Evolutionary conservation across 2,888 invertebrate species (phyloP).

Genomic region (Agrochola macilenta): DNA sequence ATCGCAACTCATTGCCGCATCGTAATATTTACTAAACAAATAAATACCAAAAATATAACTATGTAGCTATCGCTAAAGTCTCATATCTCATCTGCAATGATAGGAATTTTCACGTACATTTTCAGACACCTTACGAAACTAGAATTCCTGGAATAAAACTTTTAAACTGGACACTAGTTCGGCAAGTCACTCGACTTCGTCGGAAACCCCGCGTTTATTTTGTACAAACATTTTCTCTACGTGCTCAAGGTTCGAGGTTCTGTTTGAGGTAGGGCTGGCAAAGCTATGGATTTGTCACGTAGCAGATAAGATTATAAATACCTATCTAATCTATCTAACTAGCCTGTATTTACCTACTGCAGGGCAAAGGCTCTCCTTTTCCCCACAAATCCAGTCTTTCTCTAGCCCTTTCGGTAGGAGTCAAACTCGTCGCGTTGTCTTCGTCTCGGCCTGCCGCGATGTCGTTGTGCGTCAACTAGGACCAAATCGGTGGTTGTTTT

Average conservation of each 20-base stretch:
- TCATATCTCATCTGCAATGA: neutral
- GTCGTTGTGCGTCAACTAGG: no score
- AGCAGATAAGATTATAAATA: neutral
- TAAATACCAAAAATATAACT: neutral
- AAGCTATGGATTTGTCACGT: slow-evolving; percentile 1
- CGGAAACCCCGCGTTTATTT: slow-evolving; percentile 16
- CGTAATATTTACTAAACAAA: slow-evolving; percentile 37
- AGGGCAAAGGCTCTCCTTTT: no score
- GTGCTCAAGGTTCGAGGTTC: slow-evolving; percentile 8
- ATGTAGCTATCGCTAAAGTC: neutral
- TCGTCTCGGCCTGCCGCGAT: no score
- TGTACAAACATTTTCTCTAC: slow-evolving; percentile 30
- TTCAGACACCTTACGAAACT: neutral
- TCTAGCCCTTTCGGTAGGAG: no score
- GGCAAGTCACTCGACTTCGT: slow-evolving; percentile 8
- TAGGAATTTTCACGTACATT: neutral
- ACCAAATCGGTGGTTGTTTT: no score
- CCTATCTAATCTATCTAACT: no score
- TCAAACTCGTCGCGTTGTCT: no score
- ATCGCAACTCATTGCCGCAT: slow-evolving; percentile 16
- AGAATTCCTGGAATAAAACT: neutral
- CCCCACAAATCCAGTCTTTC: no score
- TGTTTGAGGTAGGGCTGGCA: slow-evolving; percentile 21
- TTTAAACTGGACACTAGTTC: slow-evolving; percentile 7
- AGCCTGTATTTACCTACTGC: no score